Evolutionary conservation across 2,888 invertebrate genomes (phyloP).

Genomic region (Oxyscelio sp.): DNA sequence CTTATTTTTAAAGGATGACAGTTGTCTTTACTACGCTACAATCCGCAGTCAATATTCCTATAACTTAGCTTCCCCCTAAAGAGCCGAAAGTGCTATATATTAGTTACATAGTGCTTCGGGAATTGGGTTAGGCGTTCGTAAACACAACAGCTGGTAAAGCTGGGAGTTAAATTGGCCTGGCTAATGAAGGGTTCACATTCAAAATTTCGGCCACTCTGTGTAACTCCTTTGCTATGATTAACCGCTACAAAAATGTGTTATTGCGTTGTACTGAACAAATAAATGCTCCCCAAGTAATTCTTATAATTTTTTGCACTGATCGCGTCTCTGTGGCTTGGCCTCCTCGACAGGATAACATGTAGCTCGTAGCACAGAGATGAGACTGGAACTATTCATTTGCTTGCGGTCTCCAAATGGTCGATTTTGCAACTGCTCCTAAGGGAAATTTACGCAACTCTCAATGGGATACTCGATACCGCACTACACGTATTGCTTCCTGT

Average conservation of each 20-base stretch:
- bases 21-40: slow-evolving; percentile 64
- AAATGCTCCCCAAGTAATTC: slow-evolving; percentile 14
- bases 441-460: slow-evolving; percentile 48
- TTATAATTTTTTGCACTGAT: slow-evolving; percentile 9
- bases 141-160: slow-evolving; percentile 69
- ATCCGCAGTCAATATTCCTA: slow-evolving; percentile 29
- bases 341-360: slow-evolving; percentile 24
- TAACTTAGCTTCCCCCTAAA: slow-evolving; percentile 30
- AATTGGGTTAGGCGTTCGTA: slow-evolving; percentile 69
- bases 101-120: slow-evolving; percentile 39
- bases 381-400: slow-evolving; percentile 41
- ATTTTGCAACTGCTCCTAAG: slow-evolving; percentile 50
- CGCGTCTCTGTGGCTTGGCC: slow-evolving; percentile 10
- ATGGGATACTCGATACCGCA: slow-evolving; percentile 47
- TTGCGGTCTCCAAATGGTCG: slow-evolving; percentile 34
- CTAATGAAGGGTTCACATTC: slow-evolving; percentile 64
- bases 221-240: slow-evolving; percentile 59
- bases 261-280: slow-evolving; percentile 9
- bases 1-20: slow-evolving; percentile 48
- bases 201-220: slow-evolving; percentile 46
- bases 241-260: slow-evolving; percentile 1
- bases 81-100: slow-evolving; percentile 37
- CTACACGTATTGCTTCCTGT: slow-evolving; percentile 36
- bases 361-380: slow-evolving; percentile 35
- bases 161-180: slow-evolving; percentile 48